Evolutionary conservation across 2,113 vertebrate genomes (phyloP).

Genomic region (Turdus rufiventris): DNA sequence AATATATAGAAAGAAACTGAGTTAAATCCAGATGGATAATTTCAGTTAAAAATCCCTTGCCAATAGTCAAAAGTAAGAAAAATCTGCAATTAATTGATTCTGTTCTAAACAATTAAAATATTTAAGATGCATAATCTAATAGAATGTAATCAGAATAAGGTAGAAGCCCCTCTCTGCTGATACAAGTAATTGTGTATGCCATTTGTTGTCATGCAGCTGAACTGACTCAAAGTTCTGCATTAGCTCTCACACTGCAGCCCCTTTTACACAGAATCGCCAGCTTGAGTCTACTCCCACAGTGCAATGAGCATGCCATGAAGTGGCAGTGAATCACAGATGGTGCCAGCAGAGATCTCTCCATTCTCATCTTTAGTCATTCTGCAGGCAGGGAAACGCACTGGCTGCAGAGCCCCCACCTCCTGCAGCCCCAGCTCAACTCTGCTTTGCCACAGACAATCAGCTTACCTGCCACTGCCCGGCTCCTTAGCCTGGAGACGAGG

Average conservation of each 20-base stretch:
- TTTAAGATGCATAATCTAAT: background rate
- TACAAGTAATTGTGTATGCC: background rate
- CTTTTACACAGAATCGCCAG: background rate
- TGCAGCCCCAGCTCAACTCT: background rate
- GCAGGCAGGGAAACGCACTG: slow-evolving; percentile 20
- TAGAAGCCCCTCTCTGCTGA: background rate
- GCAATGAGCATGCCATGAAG: slow-evolving; percentile 21
- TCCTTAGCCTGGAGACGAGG: background rate
- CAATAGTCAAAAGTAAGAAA: background rate
- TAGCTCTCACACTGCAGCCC: background rate
- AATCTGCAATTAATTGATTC: background rate
- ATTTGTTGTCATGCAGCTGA: slow-evolving; percentile 11
- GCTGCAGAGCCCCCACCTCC: background rate
- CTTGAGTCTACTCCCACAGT: slow-evolving; percentile 51
- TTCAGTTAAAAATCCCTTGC: background rate
- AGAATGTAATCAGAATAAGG: background rate
- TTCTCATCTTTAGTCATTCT: slow-evolving; percentile 48
- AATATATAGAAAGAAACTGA: background rate
- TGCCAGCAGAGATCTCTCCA: slow-evolving; percentile 34
- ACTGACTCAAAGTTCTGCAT: slow-evolving; percentile 26
- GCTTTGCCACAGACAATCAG: background rate
- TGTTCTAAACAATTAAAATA: background rate
- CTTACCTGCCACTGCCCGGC: background rate
- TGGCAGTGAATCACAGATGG: slow-evolving; percentile 58
- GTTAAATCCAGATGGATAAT: background rate